Conservation (phyloP, 2,113 vertebrate species). For the zebrafish (Danio rerio) region GRCz12tu NC_133183.1:20888501-20889000, state of each 20-base stretch:
- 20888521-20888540: too few species aligned
- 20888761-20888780: background rate
- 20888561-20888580: too few species aligned
- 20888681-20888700: too few species aligned
- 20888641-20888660: too few species aligned
- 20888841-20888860: background rate
- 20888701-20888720: too few species aligned
- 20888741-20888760: background rate
- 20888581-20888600: too few species aligned
- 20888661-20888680: too few species aligned
- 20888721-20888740: background rate
- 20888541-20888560: too few species aligned
- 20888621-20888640: too few species aligned
- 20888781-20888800: background rate
- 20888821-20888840: constrained; percentile 38
- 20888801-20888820: background rate
- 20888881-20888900: background rate
- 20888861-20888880: background rate
- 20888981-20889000: background rate
- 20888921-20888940: constrained; percentile 32
- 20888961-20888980: background rate
- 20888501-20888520: too few species aligned
- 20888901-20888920: constrained; percentile 25
- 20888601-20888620: too few species aligned
- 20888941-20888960: background rate